Evolutionary conservation across 2,113 vertebrate genomes (phyloP), one percentile per base, ranked within the genome.

Genomic region (Hippopotamus amphibius): DNA sequence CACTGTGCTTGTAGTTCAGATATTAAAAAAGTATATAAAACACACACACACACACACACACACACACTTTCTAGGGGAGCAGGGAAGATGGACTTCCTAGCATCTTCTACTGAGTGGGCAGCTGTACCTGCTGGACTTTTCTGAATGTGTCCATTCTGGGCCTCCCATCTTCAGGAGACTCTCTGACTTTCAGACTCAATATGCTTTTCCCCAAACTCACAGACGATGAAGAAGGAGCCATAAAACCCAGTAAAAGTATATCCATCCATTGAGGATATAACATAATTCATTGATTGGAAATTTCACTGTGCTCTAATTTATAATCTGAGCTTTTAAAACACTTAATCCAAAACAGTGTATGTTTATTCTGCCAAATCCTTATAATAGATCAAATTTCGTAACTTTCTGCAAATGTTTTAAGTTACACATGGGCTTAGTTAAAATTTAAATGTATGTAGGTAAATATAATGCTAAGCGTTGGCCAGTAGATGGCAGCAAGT

Each of bases 401-500:
- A 63, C 66, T 69, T 90, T 74, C 74, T 46, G n/a, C 11, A 46
- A 48, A 76, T 63, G 15, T 53, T 91, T 66, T 77, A 10, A 4
- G 0, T 28, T 55, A 81, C 76, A 28, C 12, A 0, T 1, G 13
- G 5, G 50, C 37, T 71, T 55, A 48, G 92, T 76, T 85, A 12
- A 88, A 74, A 85, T 81, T 30, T 37, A 55, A 79, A 46, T 11
- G 2, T 9, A 53, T 10, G 3, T 26, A 16, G 46, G 43, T 41
- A 53, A 79, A 69, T 89, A 1, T 57, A 11, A 65, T 87, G 59
- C 15, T n/a, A 37, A n/a, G n/a, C 6, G 2, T 37, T 83, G 41
- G 74, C 96, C 97, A 97, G 93, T 74, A 98, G 97, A 66, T 74
- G 97, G 97, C 97, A 98, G 97, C 93, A 98, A 57, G 71, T 89